phyloP scores from a whole-genome alignment of 2,888 invertebrate species.

The Matsumyia berberina region DNA sequence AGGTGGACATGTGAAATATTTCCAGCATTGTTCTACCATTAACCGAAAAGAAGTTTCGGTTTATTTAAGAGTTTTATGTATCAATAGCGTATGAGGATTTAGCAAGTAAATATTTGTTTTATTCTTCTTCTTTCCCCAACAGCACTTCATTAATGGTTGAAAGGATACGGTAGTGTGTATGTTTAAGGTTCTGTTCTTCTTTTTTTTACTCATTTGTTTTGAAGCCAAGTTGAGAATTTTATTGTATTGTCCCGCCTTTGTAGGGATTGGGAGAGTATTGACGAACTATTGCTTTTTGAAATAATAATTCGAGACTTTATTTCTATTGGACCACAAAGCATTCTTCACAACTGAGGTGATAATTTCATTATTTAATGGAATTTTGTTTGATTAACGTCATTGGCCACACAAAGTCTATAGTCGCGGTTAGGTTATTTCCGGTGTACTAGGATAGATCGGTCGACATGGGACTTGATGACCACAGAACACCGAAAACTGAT shows the following conservation, averaged over 20 bases:
- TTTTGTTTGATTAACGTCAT: not conserved
- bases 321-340: not conserved
- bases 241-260: not conserved
- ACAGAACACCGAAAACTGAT: too few species aligned
- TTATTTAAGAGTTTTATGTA: constrained; percentile 34
- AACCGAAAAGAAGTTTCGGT: constrained; percentile 47
- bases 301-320: not conserved
- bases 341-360: not conserved
- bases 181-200: not conserved
- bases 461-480: too few species aligned
- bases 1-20: constrained; percentile 67
- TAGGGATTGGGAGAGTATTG: constrained; percentile 15
- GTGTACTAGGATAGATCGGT: too few species aligned
- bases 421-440: too few species aligned
- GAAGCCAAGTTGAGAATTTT: constrained; percentile 8
- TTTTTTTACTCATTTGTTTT: not conserved
- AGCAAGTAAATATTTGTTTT: constrained; percentile 45
- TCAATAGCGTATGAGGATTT: constrained; percentile 18
- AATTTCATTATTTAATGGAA: not conserved
- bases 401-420: too few species aligned
- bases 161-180: constrained; percentile 26
- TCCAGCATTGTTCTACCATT: constrained; percentile 50
- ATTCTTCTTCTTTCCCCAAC: not conserved
- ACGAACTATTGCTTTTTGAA: constrained; percentile 2
- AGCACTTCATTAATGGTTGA: constrained; percentile 22